A percentile compares a stretch with the other conserved stretches of the same genome.
Evolutionary conservation across 2,113 vertebrate genomes (phyloP).

Genomic region (Dryoscopus gambensis): DNA sequence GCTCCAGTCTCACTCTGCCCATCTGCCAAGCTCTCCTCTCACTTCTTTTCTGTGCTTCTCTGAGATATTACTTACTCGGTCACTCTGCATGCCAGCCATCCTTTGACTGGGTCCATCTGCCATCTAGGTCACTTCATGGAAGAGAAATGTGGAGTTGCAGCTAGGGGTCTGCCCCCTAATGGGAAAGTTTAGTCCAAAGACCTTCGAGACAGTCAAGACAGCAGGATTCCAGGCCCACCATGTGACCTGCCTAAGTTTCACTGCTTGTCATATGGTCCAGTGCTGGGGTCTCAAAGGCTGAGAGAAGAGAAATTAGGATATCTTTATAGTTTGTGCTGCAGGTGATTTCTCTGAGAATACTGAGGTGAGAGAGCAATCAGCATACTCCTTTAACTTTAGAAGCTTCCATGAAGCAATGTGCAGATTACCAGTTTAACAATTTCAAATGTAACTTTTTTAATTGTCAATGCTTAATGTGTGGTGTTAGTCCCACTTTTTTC

Average conservation of each 20-base stretch:
- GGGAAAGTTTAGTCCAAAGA: neutral
- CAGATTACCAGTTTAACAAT: neutral
- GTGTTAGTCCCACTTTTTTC: neutral
- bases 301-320: neutral
- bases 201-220: neutral
- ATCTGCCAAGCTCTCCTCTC: neutral
- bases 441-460: neutral
- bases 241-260: neutral
- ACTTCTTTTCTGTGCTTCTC: neutral
- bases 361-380: neutral
- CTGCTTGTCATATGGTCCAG: neutral
- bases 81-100: fast-evolving
- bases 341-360: neutral
- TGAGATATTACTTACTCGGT: fast-evolving
- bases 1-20: neutral
- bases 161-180: neutral
- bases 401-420: neutral
- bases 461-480: neutral
- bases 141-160: neutral
- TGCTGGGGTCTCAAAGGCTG: neutral
- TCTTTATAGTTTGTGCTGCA: neutral
- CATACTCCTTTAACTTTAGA: neutral
- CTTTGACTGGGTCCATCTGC: neutral
- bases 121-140: neutral
- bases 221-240: neutral